Evolutionary conservation across 1,140 invertebrate species (phyloP).

Genomic region (Manduca sexta): DNA sequence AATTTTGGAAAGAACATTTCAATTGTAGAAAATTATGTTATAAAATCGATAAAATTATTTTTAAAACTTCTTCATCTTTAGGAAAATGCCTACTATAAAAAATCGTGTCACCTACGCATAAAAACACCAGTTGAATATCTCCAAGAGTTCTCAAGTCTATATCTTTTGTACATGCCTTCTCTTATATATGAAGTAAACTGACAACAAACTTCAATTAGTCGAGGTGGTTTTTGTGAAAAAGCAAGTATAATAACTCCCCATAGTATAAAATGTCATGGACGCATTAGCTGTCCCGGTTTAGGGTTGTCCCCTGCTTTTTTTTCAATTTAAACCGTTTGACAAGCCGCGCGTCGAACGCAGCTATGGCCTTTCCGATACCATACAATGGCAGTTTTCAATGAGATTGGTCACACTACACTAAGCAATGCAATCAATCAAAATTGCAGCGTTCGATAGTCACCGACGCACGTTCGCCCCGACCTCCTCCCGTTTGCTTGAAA

Average conservation of each 20-base stretch:
- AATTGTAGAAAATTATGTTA: too few relatives aligned
- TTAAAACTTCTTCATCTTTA: too few relatives aligned
- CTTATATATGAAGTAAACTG: background rate
- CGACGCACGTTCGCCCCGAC: constrained; percentile 36
- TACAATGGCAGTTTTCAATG: constrained; percentile 69
- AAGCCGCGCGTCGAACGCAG: constrained; percentile 60
- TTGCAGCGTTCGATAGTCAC: constrained; percentile 59
- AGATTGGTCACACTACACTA: constrained; percentile 72
- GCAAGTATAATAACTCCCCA: constrained; percentile 48
- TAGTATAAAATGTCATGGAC: constrained; percentile 64
- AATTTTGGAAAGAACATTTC: too few relatives aligned
- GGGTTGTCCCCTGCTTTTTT: constrained; percentile 66
- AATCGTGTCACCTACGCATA: too few relatives aligned
- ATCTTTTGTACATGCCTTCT: too few relatives aligned
- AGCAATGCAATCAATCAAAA: constrained; percentile 72
- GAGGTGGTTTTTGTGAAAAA: constrained; percentile 26
- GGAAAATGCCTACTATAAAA: too few relatives aligned
- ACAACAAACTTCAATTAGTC: constrained; percentile 15
- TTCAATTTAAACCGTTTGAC: constrained; percentile 71
- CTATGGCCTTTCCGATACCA: constrained; percentile 55
- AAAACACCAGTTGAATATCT: too few relatives aligned
- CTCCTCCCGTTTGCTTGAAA: constrained; percentile 26
- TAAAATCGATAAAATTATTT: too few relatives aligned
- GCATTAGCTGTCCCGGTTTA: constrained; percentile 41
- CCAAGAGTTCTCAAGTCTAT: too few relatives aligned